Percentiles rank a stretch among this genome's conserved stretches.
These are phyloP conservation scores for Pluvialis apricaria DNA, from an alignment of 2,113 vertebrate species.

Conservation along the genomic window DNA sequence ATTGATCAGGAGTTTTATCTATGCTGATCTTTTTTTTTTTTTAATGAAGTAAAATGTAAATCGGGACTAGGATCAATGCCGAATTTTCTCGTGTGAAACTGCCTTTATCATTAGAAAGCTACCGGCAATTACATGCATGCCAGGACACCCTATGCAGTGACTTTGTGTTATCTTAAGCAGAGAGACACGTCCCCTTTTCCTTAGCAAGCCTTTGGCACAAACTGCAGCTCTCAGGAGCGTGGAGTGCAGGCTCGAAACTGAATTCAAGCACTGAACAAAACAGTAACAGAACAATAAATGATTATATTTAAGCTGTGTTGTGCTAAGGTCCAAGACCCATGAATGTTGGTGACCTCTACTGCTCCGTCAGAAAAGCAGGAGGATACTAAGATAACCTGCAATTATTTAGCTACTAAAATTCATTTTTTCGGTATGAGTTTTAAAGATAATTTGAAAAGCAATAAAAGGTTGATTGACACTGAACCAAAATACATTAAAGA, in stretches of 20 bases:
- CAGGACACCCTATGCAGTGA: conserved; percentile 32
- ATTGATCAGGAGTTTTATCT: conserved; percentile 57
- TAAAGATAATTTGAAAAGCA: not conserved
- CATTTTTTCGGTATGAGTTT: not conserved
- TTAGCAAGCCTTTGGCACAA: not conserved
- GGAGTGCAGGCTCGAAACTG: not conserved
- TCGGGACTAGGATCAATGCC: not conserved
- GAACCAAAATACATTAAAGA: not conserved
- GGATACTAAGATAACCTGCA: not conserved
- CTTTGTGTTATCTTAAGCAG: conserved; percentile 45
- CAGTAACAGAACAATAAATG: not conserved
- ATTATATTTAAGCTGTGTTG: not conserved
- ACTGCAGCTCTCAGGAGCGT: not conserved
- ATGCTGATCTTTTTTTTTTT: not conserved
- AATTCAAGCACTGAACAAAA: not conserved
- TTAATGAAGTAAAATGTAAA: conserved; percentile 35
- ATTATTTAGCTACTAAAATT: not conserved
- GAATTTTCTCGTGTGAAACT: conserved; percentile 21
- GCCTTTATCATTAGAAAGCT: conserved; percentile 30
- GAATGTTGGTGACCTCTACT: not conserved
- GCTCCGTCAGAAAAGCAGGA: not conserved
- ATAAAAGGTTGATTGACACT: not conserved
- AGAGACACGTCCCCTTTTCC: conserved; percentile 12
- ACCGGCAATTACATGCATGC: conserved; percentile 25
- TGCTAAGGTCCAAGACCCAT: not conserved